Evolutionary conservation across 2,113 vertebrate species (phyloP), one percentile per base, ranked within the genome.

Genomic region (Argyrosomus japonicus): DNA sequence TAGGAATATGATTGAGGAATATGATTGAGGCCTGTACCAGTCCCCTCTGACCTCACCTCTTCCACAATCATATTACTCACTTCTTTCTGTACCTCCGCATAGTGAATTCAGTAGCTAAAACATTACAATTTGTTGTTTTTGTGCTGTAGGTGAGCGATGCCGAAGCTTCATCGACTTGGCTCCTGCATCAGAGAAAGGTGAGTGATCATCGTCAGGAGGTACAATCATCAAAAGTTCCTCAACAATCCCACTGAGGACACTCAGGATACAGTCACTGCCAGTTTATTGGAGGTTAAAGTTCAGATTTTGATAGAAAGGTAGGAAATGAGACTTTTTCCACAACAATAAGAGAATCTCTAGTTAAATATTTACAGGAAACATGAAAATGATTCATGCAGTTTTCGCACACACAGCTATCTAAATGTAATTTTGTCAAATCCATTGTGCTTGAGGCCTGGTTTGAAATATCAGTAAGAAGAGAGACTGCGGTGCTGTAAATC

Each of bases 81-180:
- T 51, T 17, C 15, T 72, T 64, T 51, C 36, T 51, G 53, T 50
- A 6, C 11, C 7, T 53, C 21, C 6, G 7, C 15, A 17, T 11
- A 14, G 11, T 50, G 69, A 43, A 54, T 29, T 68, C 36, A 40
- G 8, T 8, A 40, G 7, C 7, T 40, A 40, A 40, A 40, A 40
- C 36, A 9, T 63, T 40, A 77, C 23, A 23, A 8, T 54, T 15
- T 68, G 4, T 89, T 84, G 47, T 88, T 77, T 92, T 81, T 93
- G 12, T 68, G 19, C 25, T 71, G 4, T 19, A 99, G 97, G 97
- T 95, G 97, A 99, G 89, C 96, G 92, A 92, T 98, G 97, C 80
- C 95, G 96, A 87, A 99, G 97, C 93, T 99, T 99, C 91, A 98
- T 98, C 83, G 97, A 99, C 94, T 95, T 99, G 91, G 97, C 97